phyloP scores from a whole-genome alignment of 2,113 vertebrate species.

The Crypturellus undulatus region DNA sequence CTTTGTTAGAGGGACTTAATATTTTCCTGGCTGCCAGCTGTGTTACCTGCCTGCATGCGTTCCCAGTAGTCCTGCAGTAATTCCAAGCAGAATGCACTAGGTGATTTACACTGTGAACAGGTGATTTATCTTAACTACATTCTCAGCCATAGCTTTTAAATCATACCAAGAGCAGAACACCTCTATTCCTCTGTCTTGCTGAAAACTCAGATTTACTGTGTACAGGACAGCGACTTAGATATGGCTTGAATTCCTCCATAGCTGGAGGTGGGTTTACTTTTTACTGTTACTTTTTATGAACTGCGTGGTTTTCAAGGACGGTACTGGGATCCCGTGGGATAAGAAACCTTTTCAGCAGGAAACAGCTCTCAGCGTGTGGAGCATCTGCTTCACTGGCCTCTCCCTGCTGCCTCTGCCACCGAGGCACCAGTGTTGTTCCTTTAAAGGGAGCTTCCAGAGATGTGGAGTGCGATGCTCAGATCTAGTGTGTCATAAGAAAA shows the following conservation, averaged over 20 bases:
- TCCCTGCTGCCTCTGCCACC: neutral
- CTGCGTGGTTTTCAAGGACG: neutral
- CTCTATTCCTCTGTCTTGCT: neutral
- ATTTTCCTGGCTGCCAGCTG: neutral
- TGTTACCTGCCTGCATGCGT: neutral
- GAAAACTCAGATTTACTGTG: neutral
- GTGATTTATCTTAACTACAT: neutral
- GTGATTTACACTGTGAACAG: neutral
- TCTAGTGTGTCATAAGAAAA: neutral
- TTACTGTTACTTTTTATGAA: neutral
- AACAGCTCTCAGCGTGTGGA: accelerated
- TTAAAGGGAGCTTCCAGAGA: neutral
- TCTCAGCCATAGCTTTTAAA: neutral
- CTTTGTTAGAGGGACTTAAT: neutral
- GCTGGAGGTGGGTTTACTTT: neutral
- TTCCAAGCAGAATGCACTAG: neutral
- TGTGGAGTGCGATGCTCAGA: neutral
- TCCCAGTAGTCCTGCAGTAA: neutral
- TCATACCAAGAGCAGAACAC: neutral
- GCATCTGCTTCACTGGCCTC: neutral
- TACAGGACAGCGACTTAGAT: neutral
- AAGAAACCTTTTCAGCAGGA: neutral
- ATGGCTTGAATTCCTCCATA: neutral
- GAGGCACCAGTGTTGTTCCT: neutral
- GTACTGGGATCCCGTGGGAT: neutral